Conservation (phyloP, 2,888 invertebrate species). For the Koerneria pararmatus region DNA sequence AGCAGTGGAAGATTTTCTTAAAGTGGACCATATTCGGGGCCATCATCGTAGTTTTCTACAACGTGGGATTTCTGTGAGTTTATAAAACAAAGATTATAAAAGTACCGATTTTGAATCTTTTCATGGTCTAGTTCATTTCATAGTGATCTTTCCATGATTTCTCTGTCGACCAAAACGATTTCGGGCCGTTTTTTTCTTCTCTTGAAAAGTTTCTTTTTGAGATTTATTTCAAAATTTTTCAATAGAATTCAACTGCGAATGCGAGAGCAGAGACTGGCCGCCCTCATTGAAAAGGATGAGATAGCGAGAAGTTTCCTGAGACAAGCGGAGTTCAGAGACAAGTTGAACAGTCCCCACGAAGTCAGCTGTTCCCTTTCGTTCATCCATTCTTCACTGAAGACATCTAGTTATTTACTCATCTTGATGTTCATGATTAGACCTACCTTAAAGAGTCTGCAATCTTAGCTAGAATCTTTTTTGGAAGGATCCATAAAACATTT, state of each 20-base stretch:
- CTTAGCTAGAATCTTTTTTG: neutral
- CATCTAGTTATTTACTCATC: too few relatives aligned
- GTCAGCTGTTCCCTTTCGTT: too few relatives aligned
- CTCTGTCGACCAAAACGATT: too few relatives aligned
- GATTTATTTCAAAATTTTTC: slow-evolving; percentile 20
- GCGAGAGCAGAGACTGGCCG: slow-evolving; percentile 35
- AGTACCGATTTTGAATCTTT: too few relatives aligned
- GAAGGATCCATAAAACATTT: neutral
- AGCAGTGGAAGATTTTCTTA: slow-evolving; percentile 37
- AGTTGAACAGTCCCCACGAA: slow-evolving; percentile 33
- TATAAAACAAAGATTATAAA: slow-evolving; percentile 11
- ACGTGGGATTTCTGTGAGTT: slow-evolving; percentile 47
- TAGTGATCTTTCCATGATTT: too few relatives aligned
- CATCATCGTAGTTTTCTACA: slow-evolving; percentile 39
- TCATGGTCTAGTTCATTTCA: too few relatives aligned
- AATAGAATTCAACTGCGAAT: slow-evolving; percentile 39
- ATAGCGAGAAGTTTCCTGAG: slow-evolving; percentile 50
- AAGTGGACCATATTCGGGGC: slow-evolving; percentile 41
- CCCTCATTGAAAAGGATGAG: slow-evolving; percentile 48
- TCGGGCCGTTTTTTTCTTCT: neutral
- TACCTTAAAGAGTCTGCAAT: neutral
- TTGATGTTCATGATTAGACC: too few relatives aligned
- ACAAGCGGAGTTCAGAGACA: slow-evolving; percentile 41
- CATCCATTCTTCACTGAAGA: too few relatives aligned
- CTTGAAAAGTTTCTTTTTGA: too few relatives aligned